phyloP scores from a whole-genome alignment of 2,113 vertebrate species.

The Hydrolagus affinis region DNA sequence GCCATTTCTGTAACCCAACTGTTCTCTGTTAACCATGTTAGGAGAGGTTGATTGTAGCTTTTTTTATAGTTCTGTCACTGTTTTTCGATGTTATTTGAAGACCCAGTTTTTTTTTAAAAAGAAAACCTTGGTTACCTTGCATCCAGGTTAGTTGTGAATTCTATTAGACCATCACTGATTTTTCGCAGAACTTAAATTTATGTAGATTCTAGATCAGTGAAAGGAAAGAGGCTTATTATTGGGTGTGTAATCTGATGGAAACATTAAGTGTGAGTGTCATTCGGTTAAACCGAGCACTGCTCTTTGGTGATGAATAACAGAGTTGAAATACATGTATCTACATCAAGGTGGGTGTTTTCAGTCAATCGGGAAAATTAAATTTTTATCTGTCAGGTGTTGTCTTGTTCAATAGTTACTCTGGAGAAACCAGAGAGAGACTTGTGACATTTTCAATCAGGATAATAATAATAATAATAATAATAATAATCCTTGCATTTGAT shows the following conservation, averaged over 20 bases:
- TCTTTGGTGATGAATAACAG: no score
- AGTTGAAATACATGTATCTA: background rate
- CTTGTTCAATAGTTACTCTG: no score
- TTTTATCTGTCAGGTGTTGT: no score
- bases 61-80: background rate
- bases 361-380: no score
- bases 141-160: background rate
- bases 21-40: background rate
- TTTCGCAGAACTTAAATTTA: background rate
- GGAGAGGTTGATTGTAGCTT: background rate
- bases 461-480: no score
- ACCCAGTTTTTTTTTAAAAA: background rate
- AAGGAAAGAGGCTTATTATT: background rate
- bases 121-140: no score
- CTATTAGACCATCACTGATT: constrained; percentile 14
- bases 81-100: background rate
- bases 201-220: background rate
- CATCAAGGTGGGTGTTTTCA: constrained; percentile 7
- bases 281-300: background rate
- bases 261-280: background rate
- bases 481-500: no score
- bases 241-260: background rate
- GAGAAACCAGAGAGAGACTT: no score
- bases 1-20: background rate
- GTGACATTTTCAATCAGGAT: no score